Base-by-base conservation (phyloP, 2,797 vertebrate genomes). In the Craterocephalus amniculus region DNA sequence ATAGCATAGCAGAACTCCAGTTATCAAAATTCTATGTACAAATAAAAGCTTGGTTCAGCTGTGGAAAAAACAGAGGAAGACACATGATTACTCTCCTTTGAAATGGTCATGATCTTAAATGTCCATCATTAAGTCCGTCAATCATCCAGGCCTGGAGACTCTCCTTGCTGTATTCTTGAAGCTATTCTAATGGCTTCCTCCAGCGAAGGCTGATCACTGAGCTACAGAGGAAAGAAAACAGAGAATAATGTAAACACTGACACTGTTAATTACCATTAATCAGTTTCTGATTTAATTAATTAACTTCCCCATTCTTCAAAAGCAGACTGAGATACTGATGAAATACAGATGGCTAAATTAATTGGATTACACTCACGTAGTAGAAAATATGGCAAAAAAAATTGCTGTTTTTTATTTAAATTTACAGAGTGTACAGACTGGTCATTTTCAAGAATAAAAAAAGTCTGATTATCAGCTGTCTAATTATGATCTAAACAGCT, bases 161-260 rank as follows among this genome's bases (percentile, higher is more conserved):
- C 98, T 81, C 98, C 97, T 89, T 99, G 98, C 69, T 99, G 97
- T 96, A 99, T 99, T 90, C 97, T 95, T 65, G 98, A 99, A 69
- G 97, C 98, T 95, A 99, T 99, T 93, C 97, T 95, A 89, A 99
- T 99, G 92, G 98, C 98, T 95, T 99, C 98, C 93, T 99, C 98
- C 90, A 99, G 89, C 36, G 98, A 98, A 51, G 97, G 97, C 85
- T 98, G 97, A 87, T 99, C 98, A 87, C 96, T 97, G 65, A 99
- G 96, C 98, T 99, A 14, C 38, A 79, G 51, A 74, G 20, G 61
- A 88, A 31, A 40, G 35, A 68, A 56, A 49, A 27, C 56, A 80
- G 14, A 0, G 11, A 22, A 48, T 18, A 38, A 51, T 2, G n/a
- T 1, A 83, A 66, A 69, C 56, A 74, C 3, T 60, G 35, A 73